Evolutionary conservation across 2,113 vertebrate species (phyloP), one percentile per base, ranked within the genome.

Genomic region (Zootoca vivipara): DNA sequence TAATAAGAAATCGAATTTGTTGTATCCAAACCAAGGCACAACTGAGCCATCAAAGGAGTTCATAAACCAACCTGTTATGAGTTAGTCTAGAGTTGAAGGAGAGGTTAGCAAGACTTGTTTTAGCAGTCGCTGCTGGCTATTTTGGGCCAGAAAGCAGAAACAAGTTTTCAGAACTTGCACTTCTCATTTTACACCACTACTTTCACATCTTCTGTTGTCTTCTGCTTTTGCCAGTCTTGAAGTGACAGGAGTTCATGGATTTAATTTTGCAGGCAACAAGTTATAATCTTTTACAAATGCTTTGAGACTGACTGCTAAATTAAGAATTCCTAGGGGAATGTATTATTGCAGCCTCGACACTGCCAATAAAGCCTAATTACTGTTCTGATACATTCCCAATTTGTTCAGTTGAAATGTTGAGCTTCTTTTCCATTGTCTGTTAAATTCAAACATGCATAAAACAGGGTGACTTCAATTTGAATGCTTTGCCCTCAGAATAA

Each of bases 231-330:
- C 30, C 18, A 89, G 73, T 81, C 69, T 91, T 83, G 93, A 94
- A 91, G 86, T 1, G 1, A 80, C 1, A 1, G 73, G 83, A 58
- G 90, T 79, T 7, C 80, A 73, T 78, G 30, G 56, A 85, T 93
- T 94, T 92, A 77, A 93, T 95, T 95, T 93, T 93, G 85, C 67
- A 62, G 86, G 65, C 83, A 83, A 89, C 42, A 72, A 91, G 88
- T 84, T 88, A 26, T 85, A 35, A 82, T 82, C 35, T 93, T 90
- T 83, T 85, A 20, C 62, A 85, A 85, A 86, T 5, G 4, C 85
- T 87, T 89, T 62, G 26, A 79, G 73, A 46, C 91, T 89, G 69
- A 83, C 81, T 64, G 77, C 74, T 85, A 89, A 93, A 90, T 85
- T 80, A 73, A 90, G 58, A 88, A 82, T 70, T 78, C 83, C 4